Percentiles rank a stretch among this genome's conserved stretches.
Evolutionary conservation across 2,888 invertebrate species (phyloP).

Genomic region (Incurvaria masculella): DNA sequence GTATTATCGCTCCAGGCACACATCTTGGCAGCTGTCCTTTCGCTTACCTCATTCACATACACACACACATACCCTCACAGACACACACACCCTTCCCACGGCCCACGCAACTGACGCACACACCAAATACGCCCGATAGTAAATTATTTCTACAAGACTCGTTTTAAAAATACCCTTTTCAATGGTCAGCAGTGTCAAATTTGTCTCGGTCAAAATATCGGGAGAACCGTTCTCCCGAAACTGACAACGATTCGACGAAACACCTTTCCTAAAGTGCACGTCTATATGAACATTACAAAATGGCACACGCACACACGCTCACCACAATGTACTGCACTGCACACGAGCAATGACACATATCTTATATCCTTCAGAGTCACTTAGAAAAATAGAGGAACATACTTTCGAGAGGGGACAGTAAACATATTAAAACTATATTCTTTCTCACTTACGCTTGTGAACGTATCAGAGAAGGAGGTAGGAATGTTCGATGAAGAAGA

Average conservation of each 20-base stretch:
- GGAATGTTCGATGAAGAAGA: constrained; percentile 19
- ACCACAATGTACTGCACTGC: too few species aligned
- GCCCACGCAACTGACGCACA: too few species aligned
- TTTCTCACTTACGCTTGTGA: too few species aligned
- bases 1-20: not conserved
- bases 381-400: not conserved
- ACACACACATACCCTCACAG: not conserved
- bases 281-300: not conserved
- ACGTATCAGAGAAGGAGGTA: constrained; percentile 19
- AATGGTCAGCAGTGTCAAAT: not conserved
- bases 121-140: too few species aligned
- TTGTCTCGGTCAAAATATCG: not conserved
- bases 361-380: not conserved
- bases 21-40: not conserved
- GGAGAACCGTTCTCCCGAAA: not conserved
- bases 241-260: not conserved
- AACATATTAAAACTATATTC: too few species aligned
- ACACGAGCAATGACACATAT: not conserved
- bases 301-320: not conserved
- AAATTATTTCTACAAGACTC: not conserved
- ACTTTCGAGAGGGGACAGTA: not conserved
- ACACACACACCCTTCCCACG: not conserved
- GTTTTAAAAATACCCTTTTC: not conserved
- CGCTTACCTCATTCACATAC: not conserved
- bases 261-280: too few species aligned